Conservation (phyloP, 2,113 vertebrate genomes). For the Pollachius pollachius region DNA sequence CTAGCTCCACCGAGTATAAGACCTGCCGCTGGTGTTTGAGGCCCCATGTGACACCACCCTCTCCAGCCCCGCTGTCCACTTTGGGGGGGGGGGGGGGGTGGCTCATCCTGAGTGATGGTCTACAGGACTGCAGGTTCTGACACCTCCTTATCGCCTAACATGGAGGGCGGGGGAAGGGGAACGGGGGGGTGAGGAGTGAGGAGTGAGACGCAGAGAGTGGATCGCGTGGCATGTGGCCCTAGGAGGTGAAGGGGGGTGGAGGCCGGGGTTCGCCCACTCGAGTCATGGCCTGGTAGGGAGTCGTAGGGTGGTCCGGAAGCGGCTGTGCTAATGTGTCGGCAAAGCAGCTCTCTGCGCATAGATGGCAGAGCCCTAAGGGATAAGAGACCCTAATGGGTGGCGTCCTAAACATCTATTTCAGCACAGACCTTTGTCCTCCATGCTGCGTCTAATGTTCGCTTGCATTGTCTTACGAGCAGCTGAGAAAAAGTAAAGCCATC, state of each 20-base stretch:
- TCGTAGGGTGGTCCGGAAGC: slow-evolving; percentile 38
- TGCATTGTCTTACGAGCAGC: too few species aligned
- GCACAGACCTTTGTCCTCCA: too few species aligned
- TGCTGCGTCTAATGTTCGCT: too few species aligned
- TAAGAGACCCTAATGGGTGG: too few species aligned
- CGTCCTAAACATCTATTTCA: too few species aligned
- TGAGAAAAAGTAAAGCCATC: too few species aligned
- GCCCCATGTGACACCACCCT: slow-evolving; percentile 75
- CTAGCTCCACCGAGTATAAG: too few species aligned
- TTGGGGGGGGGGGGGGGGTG: slow-evolving; percentile 69
- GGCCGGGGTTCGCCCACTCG: too few species aligned
- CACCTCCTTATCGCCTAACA: slow-evolving; percentile 85
- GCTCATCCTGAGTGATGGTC: slow-evolving; percentile 76
- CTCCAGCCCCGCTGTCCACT: slow-evolving; percentile 66
- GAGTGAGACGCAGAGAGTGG: slow-evolving; percentile 23
- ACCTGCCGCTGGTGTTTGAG: slow-evolving; percentile 43
- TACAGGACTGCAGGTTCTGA: slow-evolving; percentile 80
- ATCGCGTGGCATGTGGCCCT: slow-evolving; percentile 75
- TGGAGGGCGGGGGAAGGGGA: slow-evolving; percentile 51
- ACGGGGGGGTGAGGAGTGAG: slow-evolving; percentile 25
- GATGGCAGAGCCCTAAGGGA: too few species aligned
- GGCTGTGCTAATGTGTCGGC: slow-evolving; percentile 19
- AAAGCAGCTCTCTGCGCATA: background rate
- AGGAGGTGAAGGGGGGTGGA: slow-evolving; percentile 35
- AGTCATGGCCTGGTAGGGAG: slow-evolving; percentile 8